Percentiles rank a stretch among this genome's conserved stretches.
phyloP scores from a whole-genome alignment of 2,797 vertebrate genomes.

The Chloroceryle inda region DNA sequence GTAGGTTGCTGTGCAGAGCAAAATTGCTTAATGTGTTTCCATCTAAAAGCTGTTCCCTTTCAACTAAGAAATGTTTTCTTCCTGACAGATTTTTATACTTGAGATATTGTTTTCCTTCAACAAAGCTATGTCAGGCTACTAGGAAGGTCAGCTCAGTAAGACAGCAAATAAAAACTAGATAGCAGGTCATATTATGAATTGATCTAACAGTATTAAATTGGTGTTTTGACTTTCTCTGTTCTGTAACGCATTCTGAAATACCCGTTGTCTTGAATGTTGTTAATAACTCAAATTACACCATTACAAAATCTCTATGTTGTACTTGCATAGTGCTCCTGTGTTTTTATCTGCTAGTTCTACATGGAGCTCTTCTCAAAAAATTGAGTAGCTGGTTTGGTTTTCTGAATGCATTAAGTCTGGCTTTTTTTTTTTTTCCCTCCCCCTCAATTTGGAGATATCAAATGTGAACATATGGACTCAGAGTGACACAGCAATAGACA shows the following conservation, averaged over 20 bases:
- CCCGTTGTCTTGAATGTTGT: neutral
- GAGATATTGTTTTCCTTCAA: neutral
- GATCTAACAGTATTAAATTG: neutral
- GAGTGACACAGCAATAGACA: conserved; percentile 59
- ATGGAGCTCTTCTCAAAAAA: neutral
- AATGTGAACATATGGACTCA: conserved; percentile 37
- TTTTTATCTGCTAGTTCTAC: neutral
- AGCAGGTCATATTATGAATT: neutral
- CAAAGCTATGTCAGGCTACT: neutral
- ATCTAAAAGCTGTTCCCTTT: neutral
- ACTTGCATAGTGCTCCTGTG: fast-evolving
- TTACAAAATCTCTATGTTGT: neutral
- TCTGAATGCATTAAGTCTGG: neutral
- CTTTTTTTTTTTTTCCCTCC: neutral
- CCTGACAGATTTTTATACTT: neutral
- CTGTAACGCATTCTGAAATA: neutral
- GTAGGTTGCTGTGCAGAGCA: neutral
- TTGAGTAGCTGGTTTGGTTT: neutral
- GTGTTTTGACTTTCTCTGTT: neutral
- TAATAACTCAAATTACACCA: neutral
- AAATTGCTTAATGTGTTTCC: neutral
- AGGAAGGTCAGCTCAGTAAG: neutral
- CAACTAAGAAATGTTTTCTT: neutral
- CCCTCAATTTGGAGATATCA: conserved; percentile 34
- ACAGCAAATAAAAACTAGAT: neutral